Percentiles rank a stretch among this genome's conserved stretches.
These are phyloP conservation scores for Drosophila equinoxialis DNA, from an alignment of 1,140 invertebrate species.

Conservation along the genomic window DNA sequence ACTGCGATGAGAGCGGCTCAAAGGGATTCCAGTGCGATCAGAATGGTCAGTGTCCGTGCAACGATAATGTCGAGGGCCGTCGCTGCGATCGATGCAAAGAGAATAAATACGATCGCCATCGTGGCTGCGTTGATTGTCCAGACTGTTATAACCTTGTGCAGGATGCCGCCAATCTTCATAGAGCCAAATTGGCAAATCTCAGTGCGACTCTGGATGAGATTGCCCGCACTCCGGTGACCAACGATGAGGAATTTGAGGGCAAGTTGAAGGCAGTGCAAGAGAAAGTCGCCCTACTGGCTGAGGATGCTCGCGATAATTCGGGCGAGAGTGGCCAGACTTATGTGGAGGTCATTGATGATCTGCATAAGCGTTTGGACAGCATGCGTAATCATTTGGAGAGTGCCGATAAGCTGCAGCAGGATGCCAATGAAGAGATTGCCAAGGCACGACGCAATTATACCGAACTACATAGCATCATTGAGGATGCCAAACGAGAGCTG, in stretches of 20 bases:
- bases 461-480: constrained; percentile 89
- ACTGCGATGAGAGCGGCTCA: constrained; percentile 95
- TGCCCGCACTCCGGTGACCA: constrained; percentile 91
- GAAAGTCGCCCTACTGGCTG: constrained; percentile 88
- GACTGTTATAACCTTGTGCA: constrained; percentile 97
- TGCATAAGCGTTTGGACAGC: constrained; percentile 87
- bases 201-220: constrained; percentile 84
- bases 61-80: constrained; percentile 94
- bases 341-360: constrained; percentile 87
- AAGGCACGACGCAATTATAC: constrained; percentile 88
- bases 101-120: constrained; percentile 93
- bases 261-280: constrained; percentile 89
- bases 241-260: constrained; percentile 92
- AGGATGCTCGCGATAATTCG: constrained; percentile 87
- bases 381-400: constrained; percentile 87
- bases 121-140: constrained; percentile 94
- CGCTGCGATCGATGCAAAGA: constrained; percentile 97
- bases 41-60: constrained; percentile 93
- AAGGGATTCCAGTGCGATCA: constrained; percentile 92
- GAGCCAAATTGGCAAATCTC: constrained; percentile 89
- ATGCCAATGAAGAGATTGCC: constrained; percentile 86
- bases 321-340: constrained; percentile 87
- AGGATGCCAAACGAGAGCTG: constrained; percentile 88
- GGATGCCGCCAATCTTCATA: constrained; percentile 92
- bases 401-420: constrained; percentile 85